Percentiles rank a stretch among this genome's conserved stretches.
phyloP scores from a whole-genome alignment of 2,797 vertebrate species.

The Macropus fuliginosus region DNA sequence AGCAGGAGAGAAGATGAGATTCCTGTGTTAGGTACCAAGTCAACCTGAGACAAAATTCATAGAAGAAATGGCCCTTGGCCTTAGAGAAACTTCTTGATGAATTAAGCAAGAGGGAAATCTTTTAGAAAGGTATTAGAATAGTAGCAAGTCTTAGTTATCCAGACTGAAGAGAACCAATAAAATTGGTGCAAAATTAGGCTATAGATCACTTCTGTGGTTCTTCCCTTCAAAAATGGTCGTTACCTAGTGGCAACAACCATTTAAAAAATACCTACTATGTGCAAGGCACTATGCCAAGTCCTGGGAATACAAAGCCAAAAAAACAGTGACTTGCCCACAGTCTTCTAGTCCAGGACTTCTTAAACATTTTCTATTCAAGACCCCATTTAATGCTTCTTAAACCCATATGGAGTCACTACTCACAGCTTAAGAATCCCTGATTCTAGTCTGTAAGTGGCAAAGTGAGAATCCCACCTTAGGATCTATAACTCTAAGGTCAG shows the following conservation, averaged over 20 bases:
- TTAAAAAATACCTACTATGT: not conserved
- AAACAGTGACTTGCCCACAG: not conserved
- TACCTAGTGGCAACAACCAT: not conserved
- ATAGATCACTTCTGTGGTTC: not conserved
- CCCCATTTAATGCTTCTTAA: no score
- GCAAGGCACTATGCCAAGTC: not conserved
- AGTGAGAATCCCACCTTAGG: not conserved
- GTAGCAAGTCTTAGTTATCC: not conserved
- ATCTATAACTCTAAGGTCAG: not conserved
- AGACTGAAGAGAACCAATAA: no score
- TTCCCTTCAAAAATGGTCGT: not conserved
- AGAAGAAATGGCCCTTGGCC: not conserved
- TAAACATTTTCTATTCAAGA: no score
- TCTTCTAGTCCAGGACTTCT: not conserved
- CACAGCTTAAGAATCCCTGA: no score
- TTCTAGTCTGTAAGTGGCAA: not conserved
- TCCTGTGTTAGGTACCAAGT: not conserved
- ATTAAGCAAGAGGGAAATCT: not conserved
- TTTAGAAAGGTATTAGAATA: not conserved
- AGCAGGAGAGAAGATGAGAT: not conserved
- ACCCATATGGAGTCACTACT: no score
- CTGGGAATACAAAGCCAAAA: not conserved
- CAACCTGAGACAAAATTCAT: not conserved
- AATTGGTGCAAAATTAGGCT: not conserved
- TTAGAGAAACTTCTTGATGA: not conserved